phyloP scores from a whole-genome alignment of 2,797 vertebrate species.

The Brachyalestes nurse region DNA sequence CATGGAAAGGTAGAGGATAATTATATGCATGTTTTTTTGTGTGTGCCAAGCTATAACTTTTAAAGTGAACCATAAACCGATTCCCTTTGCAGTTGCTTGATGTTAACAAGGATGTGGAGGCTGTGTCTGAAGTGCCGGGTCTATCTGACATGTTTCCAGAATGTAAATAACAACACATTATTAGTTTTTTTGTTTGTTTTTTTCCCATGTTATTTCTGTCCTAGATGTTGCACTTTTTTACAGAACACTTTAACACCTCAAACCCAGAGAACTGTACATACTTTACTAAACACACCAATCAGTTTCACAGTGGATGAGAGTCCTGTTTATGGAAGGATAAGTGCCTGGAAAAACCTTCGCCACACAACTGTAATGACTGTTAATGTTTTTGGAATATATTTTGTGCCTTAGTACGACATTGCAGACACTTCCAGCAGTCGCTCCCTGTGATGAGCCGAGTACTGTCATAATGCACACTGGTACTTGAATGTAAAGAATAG shows the following conservation, averaged over 20 bases:
- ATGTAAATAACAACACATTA: background rate
- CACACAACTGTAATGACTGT: background rate
- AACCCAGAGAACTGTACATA: background rate
- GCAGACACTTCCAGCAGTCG: background rate
- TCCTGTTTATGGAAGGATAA: background rate
- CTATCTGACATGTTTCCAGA: background rate
- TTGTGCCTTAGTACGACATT: background rate
- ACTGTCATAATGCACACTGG: background rate
- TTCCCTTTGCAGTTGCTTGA: background rate
- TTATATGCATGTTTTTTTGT: too few relatives aligned
- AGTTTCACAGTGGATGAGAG: background rate
- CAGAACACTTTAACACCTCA: background rate
- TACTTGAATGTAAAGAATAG: slow-evolving; percentile 5
- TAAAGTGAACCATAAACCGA: background rate
- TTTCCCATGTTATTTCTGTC: background rate
- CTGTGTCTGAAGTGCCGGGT: background rate
- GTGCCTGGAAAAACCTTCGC: background rate
- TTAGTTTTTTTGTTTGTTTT: background rate
- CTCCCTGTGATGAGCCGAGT: background rate
- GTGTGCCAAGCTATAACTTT: background rate
- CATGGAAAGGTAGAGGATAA: too few relatives aligned
- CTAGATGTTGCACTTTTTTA: background rate
- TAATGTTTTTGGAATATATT: background rate
- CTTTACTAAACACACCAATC: background rate
- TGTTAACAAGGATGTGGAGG: background rate